Evolutionary conservation across 2,888 invertebrate species (phyloP).

Genomic region (Phlogophora meticulosa): DNA sequence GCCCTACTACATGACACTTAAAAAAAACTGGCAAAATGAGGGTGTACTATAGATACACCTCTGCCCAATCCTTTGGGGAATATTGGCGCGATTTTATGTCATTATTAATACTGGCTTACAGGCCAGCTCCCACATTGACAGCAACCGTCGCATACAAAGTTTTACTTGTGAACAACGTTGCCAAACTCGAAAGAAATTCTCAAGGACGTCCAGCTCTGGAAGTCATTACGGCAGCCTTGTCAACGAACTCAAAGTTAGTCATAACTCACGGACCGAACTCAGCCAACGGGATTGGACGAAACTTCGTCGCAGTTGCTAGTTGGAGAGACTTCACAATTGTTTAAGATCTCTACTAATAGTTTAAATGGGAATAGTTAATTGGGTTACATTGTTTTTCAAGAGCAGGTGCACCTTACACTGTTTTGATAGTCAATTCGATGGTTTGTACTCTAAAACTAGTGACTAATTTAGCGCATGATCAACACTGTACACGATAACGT

Average conservation of each 20-base stretch:
- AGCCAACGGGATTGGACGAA: slow-evolving; percentile 50
- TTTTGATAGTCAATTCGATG: background rate
- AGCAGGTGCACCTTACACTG: slow-evolving; percentile 14
- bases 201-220: slow-evolving; percentile 30
- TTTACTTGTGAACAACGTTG: slow-evolving; percentile 1
- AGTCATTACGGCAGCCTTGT: slow-evolving; percentile 53
- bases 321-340: slow-evolving; percentile 49
- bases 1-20: too few relatives aligned
- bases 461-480: too few relatives aligned
- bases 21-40: too few relatives aligned
- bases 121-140: too few relatives aligned
- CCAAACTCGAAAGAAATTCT: slow-evolving; percentile 43
- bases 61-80: too few relatives aligned
- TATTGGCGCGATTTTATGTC: too few relatives aligned
- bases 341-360: slow-evolving; percentile 54
- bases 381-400: slow-evolving; percentile 27
- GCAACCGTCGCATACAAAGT: slow-evolving; percentile 12
- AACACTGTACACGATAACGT: too few relatives aligned
- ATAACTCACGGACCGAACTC: slow-evolving; percentile 59
- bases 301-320: slow-evolving; percentile 43
- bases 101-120: too few relatives aligned
- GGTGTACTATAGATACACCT: too few relatives aligned
- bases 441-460: too few relatives aligned
- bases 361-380: slow-evolving; percentile 53
- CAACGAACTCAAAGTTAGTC: slow-evolving; percentile 52